Percentiles rank a stretch among this genome's conserved stretches.
These are phyloP conservation scores for Poeciliopsis retropinna DNA, from an alignment of 2,113 vertebrate species.

Conservation along the genomic window DNA sequence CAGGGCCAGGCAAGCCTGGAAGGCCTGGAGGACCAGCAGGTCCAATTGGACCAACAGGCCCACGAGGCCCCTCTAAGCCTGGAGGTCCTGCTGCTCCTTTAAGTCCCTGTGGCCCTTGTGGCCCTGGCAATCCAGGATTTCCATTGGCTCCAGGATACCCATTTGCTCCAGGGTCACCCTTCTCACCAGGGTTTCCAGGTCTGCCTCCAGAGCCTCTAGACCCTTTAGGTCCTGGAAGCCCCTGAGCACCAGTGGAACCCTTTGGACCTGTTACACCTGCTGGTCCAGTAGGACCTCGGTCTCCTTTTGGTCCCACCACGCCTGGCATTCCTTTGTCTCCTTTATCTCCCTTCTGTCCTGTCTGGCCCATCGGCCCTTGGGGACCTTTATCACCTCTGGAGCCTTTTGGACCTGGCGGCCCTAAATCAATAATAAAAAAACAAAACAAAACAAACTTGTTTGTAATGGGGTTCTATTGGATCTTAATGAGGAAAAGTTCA, in stretches of 20 bases:
- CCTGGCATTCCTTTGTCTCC: slow-evolving; percentile 91
- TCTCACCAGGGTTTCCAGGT: slow-evolving; percentile 88
- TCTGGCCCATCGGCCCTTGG: slow-evolving; percentile 86
- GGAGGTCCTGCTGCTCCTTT: slow-evolving; percentile 85
- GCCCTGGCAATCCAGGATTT: slow-evolving; percentile 83
- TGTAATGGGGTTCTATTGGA: not conserved
- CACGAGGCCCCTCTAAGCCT: slow-evolving; percentile 86
- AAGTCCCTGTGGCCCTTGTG: slow-evolving; percentile 85
- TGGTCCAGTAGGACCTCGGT: slow-evolving; percentile 86
- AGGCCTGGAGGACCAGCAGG: slow-evolving; percentile 85
- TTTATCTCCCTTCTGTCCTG: slow-evolving; percentile 91
- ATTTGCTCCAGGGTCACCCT: slow-evolving; percentile 86
- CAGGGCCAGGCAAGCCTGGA: slow-evolving; percentile 78
- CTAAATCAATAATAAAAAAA: slow-evolving; percentile 76
- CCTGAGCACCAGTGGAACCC: slow-evolving; percentile 86
- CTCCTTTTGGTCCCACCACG: slow-evolving; percentile 84
- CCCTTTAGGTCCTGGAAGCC: slow-evolving; percentile 89
- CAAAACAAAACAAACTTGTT: slow-evolving; percentile 16
- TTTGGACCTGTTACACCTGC: slow-evolving; percentile 86
- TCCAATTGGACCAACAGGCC: slow-evolving; percentile 86
- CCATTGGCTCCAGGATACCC: slow-evolving; percentile 89
- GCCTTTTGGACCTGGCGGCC: slow-evolving; percentile 95
- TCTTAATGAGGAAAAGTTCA: too few relatives aligned
- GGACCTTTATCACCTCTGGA: slow-evolving; percentile 91
- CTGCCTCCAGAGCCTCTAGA: slow-evolving; percentile 91